A percentile compares a stretch with the other conserved stretches of the same genome.
Conservation (phyloP, 2,113 vertebrate genomes). For the Lynx canadensis region DNA sequence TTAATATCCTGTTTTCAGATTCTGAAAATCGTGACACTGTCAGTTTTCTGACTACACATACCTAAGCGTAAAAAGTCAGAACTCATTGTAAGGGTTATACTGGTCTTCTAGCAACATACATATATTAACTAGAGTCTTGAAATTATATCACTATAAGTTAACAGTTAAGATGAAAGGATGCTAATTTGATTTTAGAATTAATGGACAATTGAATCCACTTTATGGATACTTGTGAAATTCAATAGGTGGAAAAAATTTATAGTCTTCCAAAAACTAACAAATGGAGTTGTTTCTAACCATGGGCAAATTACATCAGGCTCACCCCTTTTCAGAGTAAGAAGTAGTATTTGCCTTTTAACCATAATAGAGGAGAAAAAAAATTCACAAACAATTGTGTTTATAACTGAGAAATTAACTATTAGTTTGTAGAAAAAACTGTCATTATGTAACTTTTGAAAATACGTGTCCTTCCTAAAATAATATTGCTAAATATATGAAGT, state of each 20-base stretch:
- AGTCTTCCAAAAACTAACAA: background rate
- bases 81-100: background rate
- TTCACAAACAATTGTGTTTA: background rate
- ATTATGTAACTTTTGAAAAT: background rate
- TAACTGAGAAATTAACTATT: background rate
- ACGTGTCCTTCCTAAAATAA: constrained; percentile 17
- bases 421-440: background rate
- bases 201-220: background rate
- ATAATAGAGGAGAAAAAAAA: background rate
- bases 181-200: constrained; percentile 14
- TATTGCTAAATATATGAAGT: background rate
- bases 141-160: constrained; percentile 12
- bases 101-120: background rate
- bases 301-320: background rate
- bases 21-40: background rate
- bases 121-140: background rate
- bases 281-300: background rate
- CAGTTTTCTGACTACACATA: background rate
- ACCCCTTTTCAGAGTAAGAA: background rate
- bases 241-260: background rate
- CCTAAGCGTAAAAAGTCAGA: background rate
- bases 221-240: background rate
- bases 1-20: constrained; percentile 29
- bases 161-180: background rate
- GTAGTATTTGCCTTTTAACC: background rate